Conservation (phyloP, 1,140 invertebrate genomes). For the Macrobrachium rosenbergii region DNA sequence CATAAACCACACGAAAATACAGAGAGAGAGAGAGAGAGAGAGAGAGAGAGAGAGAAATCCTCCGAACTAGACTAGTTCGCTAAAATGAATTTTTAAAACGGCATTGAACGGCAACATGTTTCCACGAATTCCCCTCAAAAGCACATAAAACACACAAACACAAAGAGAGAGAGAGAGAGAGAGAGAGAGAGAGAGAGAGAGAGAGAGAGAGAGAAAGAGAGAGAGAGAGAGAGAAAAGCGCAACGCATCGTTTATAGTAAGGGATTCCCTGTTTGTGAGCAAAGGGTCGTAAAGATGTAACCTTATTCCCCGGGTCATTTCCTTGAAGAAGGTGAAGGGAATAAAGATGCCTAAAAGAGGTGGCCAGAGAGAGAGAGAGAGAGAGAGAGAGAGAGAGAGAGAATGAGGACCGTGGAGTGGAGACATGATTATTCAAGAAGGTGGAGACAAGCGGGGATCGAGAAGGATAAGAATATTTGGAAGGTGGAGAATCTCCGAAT, state of each 20-base stretch:
- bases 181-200: slow-evolving; percentile 36
- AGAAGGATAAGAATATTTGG: slow-evolving; percentile 2
- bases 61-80: no score
- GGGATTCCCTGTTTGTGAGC: not conserved
- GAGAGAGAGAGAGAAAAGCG: not conserved
- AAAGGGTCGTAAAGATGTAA: no score
- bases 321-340: not conserved
- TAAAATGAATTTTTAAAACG: no score
- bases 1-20: not conserved
- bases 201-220: slow-evolving; percentile 36
- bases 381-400: slow-evolving; percentile 21
- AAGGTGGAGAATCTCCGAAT: not conserved
- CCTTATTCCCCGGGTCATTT: no score
- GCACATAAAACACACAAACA: no score
- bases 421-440: not conserved
- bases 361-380: not conserved
- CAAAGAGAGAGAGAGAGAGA: slow-evolving; percentile 24
- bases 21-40: slow-evolving; percentile 27
- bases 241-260: slow-evolving; percentile 1
- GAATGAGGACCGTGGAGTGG: not conserved
- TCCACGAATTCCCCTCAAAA: no score
- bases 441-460: not conserved
- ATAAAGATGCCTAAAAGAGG: not conserved
- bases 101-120: no score
- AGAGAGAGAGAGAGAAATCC: slow-evolving; percentile 36